Percentiles rank a stretch among this genome's conserved stretches.
Conservation (phyloP, 2,888 invertebrate genomes). For the Pristionchus maxplancki region DNA sequence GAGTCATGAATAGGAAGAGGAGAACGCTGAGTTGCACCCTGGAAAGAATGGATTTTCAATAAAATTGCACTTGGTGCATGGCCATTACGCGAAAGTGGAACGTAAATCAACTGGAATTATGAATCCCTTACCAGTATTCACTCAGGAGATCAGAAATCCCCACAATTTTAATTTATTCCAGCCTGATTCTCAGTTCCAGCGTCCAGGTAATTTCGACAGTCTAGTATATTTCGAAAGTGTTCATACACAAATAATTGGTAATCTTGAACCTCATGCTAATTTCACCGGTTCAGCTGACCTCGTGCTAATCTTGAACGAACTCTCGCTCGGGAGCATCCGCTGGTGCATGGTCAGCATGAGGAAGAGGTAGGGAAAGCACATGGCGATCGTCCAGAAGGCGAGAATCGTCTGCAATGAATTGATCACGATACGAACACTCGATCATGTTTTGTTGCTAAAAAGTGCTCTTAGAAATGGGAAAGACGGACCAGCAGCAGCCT, state of each 20-base stretch:
- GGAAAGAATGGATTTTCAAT: background rate
- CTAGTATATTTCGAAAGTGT: too few relatives aligned
- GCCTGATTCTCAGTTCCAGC: too few relatives aligned
- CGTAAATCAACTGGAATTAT: background rate
- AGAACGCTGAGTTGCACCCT: background rate
- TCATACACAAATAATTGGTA: too few relatives aligned
- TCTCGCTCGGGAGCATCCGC: background rate
- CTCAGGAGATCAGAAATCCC: too few relatives aligned
- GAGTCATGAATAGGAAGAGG: background rate
- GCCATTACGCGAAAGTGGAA: too few relatives aligned
- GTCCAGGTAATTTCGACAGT: too few relatives aligned
- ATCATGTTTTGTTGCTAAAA: too few relatives aligned
- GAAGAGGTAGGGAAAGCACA: background rate
- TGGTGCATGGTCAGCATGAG: background rate
- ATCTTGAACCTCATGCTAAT: too few relatives aligned
- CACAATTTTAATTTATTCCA: too few relatives aligned
- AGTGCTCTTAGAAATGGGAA: too few relatives aligned
- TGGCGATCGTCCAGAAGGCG: background rate
- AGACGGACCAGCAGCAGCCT: background rate
- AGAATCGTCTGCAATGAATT: background rate
- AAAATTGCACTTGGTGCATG: too few relatives aligned
- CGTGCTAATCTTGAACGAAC: background rate
- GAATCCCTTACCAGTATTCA: background rate
- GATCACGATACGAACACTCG: too few relatives aligned
- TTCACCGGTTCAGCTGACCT: background rate